Evolutionary conservation across 2,888 invertebrate genomes (phyloP).

Genomic region (Drosophila maculinotata): DNA sequence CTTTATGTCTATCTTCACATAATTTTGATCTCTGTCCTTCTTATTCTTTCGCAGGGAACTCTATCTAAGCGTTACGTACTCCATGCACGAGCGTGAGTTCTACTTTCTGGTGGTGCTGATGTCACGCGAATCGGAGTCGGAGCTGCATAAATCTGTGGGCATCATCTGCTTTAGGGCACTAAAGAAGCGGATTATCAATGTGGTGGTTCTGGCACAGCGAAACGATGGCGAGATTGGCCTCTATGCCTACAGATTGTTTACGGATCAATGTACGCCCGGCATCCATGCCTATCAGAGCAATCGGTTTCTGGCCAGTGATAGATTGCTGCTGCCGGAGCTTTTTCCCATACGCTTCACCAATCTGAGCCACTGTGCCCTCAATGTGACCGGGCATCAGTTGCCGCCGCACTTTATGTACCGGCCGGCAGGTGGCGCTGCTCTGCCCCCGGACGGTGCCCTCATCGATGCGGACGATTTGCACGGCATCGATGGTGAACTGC

Average conservation of each 20-base stretch:
- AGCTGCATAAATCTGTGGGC: conserved; percentile 5
- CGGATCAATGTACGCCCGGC: conserved; percentile 31
- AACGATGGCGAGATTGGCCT: conserved; percentile 27
- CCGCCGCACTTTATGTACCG: conserved; percentile 70
- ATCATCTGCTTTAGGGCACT: conserved; percentile 50
- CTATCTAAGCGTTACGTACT: conserved; percentile 43
- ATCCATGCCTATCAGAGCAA: conserved; percentile 56
- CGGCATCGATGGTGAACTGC: conserved; percentile 78
- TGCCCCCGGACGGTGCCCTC: conserved; percentile 29
- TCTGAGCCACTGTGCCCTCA: conserved; percentile 65
- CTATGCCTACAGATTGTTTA: conserved; percentile 47
- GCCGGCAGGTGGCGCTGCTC: conserved; percentile 32
- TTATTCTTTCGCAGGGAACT: conserved; percentile 42
- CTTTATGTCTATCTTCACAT: not conserved
- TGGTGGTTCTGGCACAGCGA: conserved; percentile 62
- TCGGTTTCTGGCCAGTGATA: conserved; percentile 40
- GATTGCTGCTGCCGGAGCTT: conserved; percentile 38
- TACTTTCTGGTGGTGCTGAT: conserved; percentile 74
- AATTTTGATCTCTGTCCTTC: not conserved
- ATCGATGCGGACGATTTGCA: conserved; percentile 39
- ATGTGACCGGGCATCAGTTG: conserved; percentile 59
- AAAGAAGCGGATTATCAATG: conserved; percentile 57
- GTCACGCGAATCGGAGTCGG: not conserved
- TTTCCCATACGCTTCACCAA: conserved; percentile 61
- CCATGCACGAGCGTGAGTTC: conserved; percentile 65